A percentile compares a stretch with the other conserved stretches of the same genome.
These are phyloP conservation scores for Drosophila conformis DNA, from an alignment of 2,888 invertebrate genomes.

Conservation along the genomic window DNA sequence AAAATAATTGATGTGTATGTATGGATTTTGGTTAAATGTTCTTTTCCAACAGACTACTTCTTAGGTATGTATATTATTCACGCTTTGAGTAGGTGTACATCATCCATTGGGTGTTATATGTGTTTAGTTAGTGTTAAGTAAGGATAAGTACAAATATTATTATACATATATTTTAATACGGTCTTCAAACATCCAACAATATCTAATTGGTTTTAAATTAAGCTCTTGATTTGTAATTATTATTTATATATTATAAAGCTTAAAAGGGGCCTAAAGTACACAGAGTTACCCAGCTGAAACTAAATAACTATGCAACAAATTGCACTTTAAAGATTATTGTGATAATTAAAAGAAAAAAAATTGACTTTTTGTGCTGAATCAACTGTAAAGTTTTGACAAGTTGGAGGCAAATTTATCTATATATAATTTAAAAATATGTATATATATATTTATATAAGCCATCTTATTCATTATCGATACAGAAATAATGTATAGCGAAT, in stretches of 20 bases:
- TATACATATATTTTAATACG: neutral
- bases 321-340: no score
- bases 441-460: neutral
- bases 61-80: neutral
- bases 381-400: conserved; percentile 16
- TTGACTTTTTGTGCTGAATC: no score
- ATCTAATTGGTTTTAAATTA: neutral
- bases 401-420: conserved; percentile 10
- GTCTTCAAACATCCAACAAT: neutral
- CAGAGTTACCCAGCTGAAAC: neutral
- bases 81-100: neutral
- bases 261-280: neutral
- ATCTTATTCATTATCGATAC: conserved; percentile 13
- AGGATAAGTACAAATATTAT: neutral
- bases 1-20: neutral
- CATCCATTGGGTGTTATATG: neutral
- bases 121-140: neutral
- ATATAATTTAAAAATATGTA: neutral
- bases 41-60: neutral
- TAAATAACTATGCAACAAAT: neutral
- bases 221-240: neutral
- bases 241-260: neutral
- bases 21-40: neutral
- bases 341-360: no score
- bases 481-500: conserved; percentile 18